A percentile compares a stretch with the other conserved stretches of the same genome.
phyloP scores from a whole-genome alignment of 2,113 vertebrate genomes.

The Willisornis vidua region DNA sequence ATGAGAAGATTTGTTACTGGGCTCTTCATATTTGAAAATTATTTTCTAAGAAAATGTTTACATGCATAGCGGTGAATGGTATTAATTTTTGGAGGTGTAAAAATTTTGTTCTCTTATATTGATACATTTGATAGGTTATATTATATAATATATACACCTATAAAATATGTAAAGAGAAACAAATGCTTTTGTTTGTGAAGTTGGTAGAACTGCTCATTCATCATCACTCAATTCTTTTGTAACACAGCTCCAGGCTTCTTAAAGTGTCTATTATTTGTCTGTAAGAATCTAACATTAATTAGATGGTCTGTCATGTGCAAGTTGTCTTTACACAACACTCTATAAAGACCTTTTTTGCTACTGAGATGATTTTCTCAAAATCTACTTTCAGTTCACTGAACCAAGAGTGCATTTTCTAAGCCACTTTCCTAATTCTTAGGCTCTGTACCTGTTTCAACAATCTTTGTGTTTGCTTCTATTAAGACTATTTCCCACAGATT shows the following conservation, averaged over 20 bases:
- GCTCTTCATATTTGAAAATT: neutral
- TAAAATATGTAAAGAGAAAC: neutral
- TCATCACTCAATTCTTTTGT: neutral
- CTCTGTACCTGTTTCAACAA: conserved; percentile 5
- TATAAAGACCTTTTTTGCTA: conserved; percentile 9
- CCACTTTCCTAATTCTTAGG: neutral
- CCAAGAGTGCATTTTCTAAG: conserved; percentile 35
- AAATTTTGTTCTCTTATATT: neutral
- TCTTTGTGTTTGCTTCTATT: conserved; percentile 7
- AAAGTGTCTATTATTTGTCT: conserved; percentile 35
- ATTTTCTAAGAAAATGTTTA: neutral
- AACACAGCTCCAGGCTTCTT: conserved; percentile 34
- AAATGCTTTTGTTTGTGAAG: neutral
- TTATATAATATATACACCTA: neutral
- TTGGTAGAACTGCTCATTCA: neutral
- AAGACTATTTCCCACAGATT: neutral
- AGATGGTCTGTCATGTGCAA: neutral
- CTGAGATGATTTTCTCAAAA: conserved; percentile 2
- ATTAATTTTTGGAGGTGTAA: neutral
- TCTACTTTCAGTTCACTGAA: conserved; percentile 44
- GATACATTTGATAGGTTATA: neutral
- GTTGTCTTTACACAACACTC: conserved; percentile 16
- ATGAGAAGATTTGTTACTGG: neutral
- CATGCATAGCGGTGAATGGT: neutral
- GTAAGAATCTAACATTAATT: conserved; percentile 21